These are phyloP conservation scores for Ophion costatus DNA, from an alignment of 2,888 invertebrate species.

Conservation along the genomic window DNA sequence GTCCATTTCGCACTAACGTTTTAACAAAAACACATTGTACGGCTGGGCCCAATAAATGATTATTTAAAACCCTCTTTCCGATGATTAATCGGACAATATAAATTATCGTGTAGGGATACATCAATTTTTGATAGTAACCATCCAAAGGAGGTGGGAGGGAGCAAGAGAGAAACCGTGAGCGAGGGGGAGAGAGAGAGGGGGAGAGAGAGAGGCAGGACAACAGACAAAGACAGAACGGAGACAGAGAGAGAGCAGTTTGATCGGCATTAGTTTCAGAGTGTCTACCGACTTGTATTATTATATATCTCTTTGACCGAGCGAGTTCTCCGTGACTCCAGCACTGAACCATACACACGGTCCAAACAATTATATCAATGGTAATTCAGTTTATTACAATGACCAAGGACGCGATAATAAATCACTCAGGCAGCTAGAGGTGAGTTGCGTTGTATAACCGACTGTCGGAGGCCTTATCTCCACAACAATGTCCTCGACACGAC, in stretches of 20 bases:
- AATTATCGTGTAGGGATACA: neutral
- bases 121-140: neutral
- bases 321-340: conserved; percentile 24
- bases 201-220: too few relatives aligned
- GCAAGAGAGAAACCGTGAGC: neutral
- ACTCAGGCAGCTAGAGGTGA: conserved; percentile 41
- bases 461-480: conserved; percentile 72
- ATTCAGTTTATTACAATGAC: conserved; percentile 75
- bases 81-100: neutral
- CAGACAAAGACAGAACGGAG: too few relatives aligned
- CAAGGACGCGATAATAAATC: conserved; percentile 64
- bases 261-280: conserved; percentile 26
- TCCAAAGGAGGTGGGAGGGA: neutral
- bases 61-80: neutral
- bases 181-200: neutral
- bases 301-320: conserved; percentile 26
- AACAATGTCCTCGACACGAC: conserved; percentile 74
- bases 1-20: neutral
- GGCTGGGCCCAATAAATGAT: neutral
- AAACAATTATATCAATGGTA: conserved; percentile 73
- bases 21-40: neutral
- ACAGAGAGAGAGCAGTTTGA: neutral
- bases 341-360: conserved; percentile 27
- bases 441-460: conserved; percentile 7
- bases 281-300: conserved; percentile 5